Base-by-base conservation (phyloP, 2,113 vertebrate genomes). In the Cyanoliseus patagonus region DNA sequence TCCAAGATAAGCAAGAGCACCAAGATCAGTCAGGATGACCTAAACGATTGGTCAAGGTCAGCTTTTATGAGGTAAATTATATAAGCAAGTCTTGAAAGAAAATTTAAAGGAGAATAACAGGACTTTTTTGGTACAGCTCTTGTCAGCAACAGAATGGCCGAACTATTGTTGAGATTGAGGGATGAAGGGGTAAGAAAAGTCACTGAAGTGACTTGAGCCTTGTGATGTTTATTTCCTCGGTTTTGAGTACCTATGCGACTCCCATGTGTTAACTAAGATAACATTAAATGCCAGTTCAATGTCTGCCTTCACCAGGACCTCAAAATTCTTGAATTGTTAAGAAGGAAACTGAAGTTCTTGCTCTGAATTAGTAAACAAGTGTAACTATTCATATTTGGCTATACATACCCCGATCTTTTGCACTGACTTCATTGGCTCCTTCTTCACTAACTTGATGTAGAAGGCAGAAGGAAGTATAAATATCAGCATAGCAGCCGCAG, bases 401-500 rank as follows among this genome's bases (percentile, higher is more conserved):
- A 84, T 67, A 96, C 99, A 96, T 98, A 99, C 99, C 99, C 99
- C 99, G 13, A 99, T 99, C 98, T 99, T 99, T 23, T 99, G 99
- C 85, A 99, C 70, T 3, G 99, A 99, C 69, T 98, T 99, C 98
- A 99, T 98, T 25, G 99, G 85, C 86, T 99, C 99, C 83, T 99
- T 99, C 98, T 99, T 99, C 87, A 99, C 99, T 81, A 99, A 98
- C 92, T 99, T 99, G 95, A 99, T 98, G 96, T 99, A 99, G 97
- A 99, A 99, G 66, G 99, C 99, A 62, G 99, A 99, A 16, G 99
- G 99, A 75, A 99, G 98, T 96, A 99, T 99, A 95, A 99, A 99
- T 94, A 99, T 99, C 96, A 99, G 97, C 99, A 99, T 99, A 22
- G 99, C 98, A 67, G 99, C 99, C 5, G 99, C 99, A 95, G 99